Evolutionary conservation across 2,888 invertebrate genomes (phyloP), one percentile per base, ranked within the genome.

Genomic region (Acrobeloides nanus): DNA sequence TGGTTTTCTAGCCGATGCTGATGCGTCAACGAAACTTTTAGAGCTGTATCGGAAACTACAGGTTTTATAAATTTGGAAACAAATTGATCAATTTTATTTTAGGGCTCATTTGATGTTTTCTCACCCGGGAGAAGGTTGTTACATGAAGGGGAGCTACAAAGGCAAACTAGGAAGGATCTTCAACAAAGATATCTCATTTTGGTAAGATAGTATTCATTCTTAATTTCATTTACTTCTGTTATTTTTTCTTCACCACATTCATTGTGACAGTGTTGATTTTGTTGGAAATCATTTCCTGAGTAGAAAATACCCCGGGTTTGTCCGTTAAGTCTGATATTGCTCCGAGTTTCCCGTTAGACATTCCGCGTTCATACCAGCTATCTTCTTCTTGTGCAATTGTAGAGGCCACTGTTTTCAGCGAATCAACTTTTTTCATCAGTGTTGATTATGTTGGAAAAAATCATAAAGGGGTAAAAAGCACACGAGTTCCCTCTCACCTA

Each of bases 61-160:
- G 51, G 66, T 63, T 17, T 12, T 37, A n/a, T n/a, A 50, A 46
- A 51, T 8, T 15, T n/a, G 12, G 12, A 31, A 18, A 15, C 8
- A n/a, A 7, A n/a, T 18, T 29, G 34, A 25, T 18, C 15, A 26
- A 24, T 6, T 7, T 7, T 12, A 21, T 21, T 55, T 41, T 35
- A 68, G 58, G 53, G 61, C 20, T 54, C 52, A 23, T 66, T 69
- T 49, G 61, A 69, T 33, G 69, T 69, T 6, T 59, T 55, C 25
- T 44, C 48, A 25, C 64, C 67, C 1, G 65, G 68, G 7, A 46
- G 69, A 7, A 52, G 53, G 7, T 47, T 69, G 6, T 51, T 70
- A 15, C 53, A 62, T n/a, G 58, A 65, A 34, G 61, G 59, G 20
- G 60, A 64, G 24, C 56, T 66, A 4, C 34, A 55, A 51, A 66